These are phyloP conservation scores for Isurus oxyrinchus DNA, from an alignment of 2,113 vertebrate species.

Conservation along the genomic window DNA sequence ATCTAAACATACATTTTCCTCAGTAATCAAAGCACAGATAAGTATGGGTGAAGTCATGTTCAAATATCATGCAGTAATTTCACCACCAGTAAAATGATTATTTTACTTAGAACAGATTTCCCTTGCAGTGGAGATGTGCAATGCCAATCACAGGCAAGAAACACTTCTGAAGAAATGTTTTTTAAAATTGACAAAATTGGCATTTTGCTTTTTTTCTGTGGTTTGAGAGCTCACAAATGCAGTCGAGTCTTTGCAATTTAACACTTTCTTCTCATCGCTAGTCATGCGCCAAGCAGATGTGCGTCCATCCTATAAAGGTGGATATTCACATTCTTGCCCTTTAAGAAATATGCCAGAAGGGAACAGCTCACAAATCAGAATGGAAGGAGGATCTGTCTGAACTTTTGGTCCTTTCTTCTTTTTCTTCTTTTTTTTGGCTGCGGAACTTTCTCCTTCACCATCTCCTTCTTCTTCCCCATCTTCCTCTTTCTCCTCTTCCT, in stretches of 20 bases:
- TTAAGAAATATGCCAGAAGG: too few species aligned
- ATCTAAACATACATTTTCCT: not conserved
- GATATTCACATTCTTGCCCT: too few species aligned
- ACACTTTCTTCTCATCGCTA: too few species aligned
- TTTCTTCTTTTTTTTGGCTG: constrained; percentile 73
- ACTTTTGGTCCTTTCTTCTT: constrained; percentile 78
- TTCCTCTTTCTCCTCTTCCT: constrained; percentile 84
- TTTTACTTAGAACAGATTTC: not conserved
- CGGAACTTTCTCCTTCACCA: constrained; percentile 63
- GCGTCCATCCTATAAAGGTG: too few species aligned
- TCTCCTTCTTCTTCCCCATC: constrained; percentile 78
- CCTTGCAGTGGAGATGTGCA: not conserved
- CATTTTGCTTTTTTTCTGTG: not conserved
- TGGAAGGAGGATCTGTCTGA: too few species aligned
- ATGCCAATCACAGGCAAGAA: not conserved
- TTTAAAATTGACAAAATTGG: not conserved
- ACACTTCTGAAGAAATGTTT: not conserved
- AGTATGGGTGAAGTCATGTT: not conserved
- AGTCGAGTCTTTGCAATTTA: not conserved
- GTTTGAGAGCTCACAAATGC: not conserved
- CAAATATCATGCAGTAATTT: not conserved
- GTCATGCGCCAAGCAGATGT: too few species aligned
- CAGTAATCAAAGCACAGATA: not conserved
- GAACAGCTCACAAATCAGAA: too few species aligned
- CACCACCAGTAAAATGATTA: not conserved